phyloP scores from a whole-genome alignment of 2,888 invertebrate species.

The Suillia variegata region DNA sequence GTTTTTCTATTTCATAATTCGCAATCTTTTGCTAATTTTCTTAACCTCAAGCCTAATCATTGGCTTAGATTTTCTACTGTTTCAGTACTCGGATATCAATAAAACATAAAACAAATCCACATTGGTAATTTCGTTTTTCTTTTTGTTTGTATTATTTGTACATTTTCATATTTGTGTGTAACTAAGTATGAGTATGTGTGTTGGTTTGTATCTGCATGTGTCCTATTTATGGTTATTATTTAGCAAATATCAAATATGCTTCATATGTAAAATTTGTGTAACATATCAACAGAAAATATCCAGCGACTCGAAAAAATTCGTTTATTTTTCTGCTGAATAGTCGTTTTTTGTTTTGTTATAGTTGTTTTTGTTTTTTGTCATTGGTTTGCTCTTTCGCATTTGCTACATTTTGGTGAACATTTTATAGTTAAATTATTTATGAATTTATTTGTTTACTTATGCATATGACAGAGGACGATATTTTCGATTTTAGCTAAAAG shows the following conservation, averaged over 20 bases:
- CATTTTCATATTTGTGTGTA: conserved; percentile 18
- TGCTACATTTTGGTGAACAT: neutral
- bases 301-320: neutral
- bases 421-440: neutral
- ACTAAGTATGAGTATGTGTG: conserved; percentile 19
- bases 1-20: too few species aligned
- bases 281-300: neutral
- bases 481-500: too few species aligned
- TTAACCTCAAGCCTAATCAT: too few species aligned
- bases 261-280: conserved; percentile 2
- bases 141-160: neutral
- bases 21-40: too few species aligned
- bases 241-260: conserved; percentile 2
- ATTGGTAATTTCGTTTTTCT: too few species aligned
- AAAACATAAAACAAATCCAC: too few species aligned
- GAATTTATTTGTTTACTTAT: too few species aligned
- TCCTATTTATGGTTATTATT: neutral
- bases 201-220: neutral
- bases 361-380: neutral
- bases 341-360: neutral
- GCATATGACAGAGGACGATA: too few species aligned
- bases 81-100: too few species aligned
- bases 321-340: conserved; percentile 3
- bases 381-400: neutral
- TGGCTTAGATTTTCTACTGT: too few species aligned